Evolutionary conservation across 2,113 vertebrate species (phyloP).

Genomic region (Ramphastos sulfuratus): DNA sequence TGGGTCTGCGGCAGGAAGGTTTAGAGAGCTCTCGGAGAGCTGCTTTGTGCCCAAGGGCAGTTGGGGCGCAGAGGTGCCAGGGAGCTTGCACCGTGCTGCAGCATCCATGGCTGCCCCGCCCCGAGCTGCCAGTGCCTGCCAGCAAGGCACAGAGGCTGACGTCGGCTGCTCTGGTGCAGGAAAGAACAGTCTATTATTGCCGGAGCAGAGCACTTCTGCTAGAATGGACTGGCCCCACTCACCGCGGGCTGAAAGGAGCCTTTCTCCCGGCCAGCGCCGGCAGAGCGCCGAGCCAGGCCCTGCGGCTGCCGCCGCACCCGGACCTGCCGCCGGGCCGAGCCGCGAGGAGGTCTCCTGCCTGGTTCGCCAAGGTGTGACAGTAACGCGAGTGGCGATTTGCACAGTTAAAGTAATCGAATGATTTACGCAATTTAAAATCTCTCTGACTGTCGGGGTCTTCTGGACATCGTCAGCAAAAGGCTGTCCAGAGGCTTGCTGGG

Average conservation of each 20-base stretch:
- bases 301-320: conserved; percentile 15
- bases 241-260: conserved; percentile 76
- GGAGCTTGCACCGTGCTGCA: conserved; percentile 39
- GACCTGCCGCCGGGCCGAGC: neutral
- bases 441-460: neutral
- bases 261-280: conserved; percentile 73
- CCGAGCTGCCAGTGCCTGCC: conserved; percentile 40
- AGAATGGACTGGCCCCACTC: conserved; percentile 79
- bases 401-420: neutral
- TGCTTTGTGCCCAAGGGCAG: neutral
- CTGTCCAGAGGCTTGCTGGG: neutral
- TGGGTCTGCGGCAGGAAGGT: neutral
- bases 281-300: conserved; percentile 47
- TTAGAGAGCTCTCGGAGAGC: neutral
- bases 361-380: neutral
- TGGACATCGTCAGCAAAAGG: no score
- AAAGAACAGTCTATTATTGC: conserved; percentile 83
- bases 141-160: conserved; percentile 68
- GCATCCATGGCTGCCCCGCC: conserved; percentile 20
- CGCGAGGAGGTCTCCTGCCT: neutral
- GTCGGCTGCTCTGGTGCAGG: conserved; percentile 70
- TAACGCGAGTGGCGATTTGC: neutral
- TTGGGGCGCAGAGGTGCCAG: neutral
- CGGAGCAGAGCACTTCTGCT: conserved; percentile 75
- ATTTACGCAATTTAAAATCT: neutral